A percentile compares a stretch with the other conserved stretches of the same genome.
These are phyloP conservation scores for Spicauda simplicius DNA, from an alignment of 2,888 invertebrate genomes.

Conservation along the genomic window DNA sequence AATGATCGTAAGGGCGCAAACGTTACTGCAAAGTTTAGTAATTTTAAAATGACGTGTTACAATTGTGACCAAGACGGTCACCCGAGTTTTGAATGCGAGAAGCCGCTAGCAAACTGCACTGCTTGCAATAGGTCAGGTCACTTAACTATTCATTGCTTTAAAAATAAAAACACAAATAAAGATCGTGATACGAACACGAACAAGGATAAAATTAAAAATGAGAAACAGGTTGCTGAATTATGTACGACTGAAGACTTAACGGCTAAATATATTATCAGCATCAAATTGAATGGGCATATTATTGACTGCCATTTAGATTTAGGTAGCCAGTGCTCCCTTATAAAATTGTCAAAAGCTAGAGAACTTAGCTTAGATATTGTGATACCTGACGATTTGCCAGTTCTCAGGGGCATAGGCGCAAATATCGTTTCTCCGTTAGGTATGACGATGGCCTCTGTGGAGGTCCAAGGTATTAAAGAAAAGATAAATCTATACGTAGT, in stretches of 20 bases:
- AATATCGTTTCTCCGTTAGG: constrained; percentile 38
- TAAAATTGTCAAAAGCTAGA: constrained; percentile 21
- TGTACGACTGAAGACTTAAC: neutral
- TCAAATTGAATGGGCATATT: constrained; percentile 29
- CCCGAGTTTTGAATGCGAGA: constrained; percentile 20
- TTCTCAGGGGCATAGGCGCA: constrained; percentile 41
- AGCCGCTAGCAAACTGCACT: constrained; percentile 5
- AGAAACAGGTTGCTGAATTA: constrained; percentile 19
- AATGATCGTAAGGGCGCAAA: neutral
- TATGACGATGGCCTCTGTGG: constrained; percentile 16
- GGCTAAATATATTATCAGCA: constrained; percentile 26
- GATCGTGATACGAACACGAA: neutral
- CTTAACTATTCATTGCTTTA: constrained; percentile 5
- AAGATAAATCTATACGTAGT: constrained; percentile 39
- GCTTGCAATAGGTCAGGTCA: constrained; percentile 11
- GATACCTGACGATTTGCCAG: constrained; percentile 22
- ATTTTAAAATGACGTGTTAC: constrained; percentile 15
- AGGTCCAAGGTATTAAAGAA: constrained; percentile 39
- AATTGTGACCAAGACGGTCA: constrained; percentile 17
- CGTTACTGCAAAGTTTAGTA: constrained; percentile 5
- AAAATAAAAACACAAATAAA: constrained; percentile 8
- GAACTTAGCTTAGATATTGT: constrained; percentile 16
- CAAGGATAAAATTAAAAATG: constrained; percentile 10
- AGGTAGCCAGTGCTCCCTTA: constrained; percentile 46
- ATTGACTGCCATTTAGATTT: constrained; percentile 42